Percentiles rank a stretch among this genome's conserved stretches.
Conservation (phyloP, 1,140 invertebrate species). For the Bombus confusus region DNA sequence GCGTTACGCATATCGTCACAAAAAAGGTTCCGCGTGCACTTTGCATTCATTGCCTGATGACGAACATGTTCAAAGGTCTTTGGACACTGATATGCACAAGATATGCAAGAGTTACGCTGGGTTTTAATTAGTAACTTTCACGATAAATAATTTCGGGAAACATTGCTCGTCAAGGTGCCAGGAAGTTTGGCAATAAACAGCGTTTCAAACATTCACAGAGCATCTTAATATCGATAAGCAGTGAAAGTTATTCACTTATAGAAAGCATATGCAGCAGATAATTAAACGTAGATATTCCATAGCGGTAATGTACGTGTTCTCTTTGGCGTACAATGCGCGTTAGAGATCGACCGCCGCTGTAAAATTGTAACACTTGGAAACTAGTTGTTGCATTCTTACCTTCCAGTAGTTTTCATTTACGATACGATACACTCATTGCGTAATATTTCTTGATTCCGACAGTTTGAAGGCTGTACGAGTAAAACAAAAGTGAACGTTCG, state of each 20-base stretch:
- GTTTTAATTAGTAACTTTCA: not conserved
- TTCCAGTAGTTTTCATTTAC: not conserved
- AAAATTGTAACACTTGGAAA: constrained; percentile 21
- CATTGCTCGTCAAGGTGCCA: too few species aligned
- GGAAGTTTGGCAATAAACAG: not conserved
- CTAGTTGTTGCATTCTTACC: not conserved
- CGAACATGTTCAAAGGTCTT: constrained; percentile 18
- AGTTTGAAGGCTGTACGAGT: constrained; percentile 8
- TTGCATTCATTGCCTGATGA: constrained; percentile 10
- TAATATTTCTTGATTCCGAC: constrained; percentile 25
- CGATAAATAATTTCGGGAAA: not conserved
- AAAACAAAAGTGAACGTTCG: not conserved
- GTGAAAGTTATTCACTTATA: constrained; percentile 19
- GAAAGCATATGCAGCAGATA: constrained; percentile 18
- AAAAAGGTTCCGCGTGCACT: not conserved
- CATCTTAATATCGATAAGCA: constrained; percentile 27
- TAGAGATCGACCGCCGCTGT: not conserved
- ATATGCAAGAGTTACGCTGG: not conserved
- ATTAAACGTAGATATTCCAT: constrained; percentile 24
- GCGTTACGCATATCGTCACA: not conserved
- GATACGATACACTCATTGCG: constrained; percentile 2
- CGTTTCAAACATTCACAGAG: not conserved
- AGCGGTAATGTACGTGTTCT: not conserved
- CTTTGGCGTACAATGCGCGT: not conserved
- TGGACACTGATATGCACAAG: not conserved